Evolutionary conservation across 2,797 vertebrate species (phyloP).

Genomic region (Denticeps clupeoides): DNA sequence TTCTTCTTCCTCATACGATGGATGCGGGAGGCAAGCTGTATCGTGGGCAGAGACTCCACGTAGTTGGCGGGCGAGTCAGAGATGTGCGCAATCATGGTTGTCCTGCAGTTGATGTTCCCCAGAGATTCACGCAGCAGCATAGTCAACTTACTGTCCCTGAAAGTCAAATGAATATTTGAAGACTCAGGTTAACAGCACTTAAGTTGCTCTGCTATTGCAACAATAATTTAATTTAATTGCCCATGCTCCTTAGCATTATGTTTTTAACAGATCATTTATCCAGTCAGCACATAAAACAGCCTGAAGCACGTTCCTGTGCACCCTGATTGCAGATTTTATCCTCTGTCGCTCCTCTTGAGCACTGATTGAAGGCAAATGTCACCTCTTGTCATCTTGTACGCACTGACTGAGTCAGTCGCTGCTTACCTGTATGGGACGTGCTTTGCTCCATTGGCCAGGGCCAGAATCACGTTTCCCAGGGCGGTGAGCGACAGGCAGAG

Average conservation of each 20-base stretch:
- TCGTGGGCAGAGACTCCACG: slow-evolving; percentile 82
- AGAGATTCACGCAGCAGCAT: slow-evolving; percentile 91
- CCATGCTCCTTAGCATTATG: not conserved
- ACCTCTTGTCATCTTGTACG: no score
- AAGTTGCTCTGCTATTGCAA: no score
- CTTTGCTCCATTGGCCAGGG: slow-evolving; percentile 90
- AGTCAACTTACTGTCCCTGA: slow-evolving; percentile 93
- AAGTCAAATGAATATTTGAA: slow-evolving; percentile 33
- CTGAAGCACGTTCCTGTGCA: no score
- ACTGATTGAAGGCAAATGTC: no score
- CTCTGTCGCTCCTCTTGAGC: no score
- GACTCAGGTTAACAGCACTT: slow-evolving; percentile 35
- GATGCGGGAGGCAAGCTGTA: slow-evolving; percentile 93
- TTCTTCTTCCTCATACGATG: slow-evolving; percentile 96
- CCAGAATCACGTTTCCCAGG: slow-evolving; percentile 89
- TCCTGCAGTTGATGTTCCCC: slow-evolving; percentile 86
- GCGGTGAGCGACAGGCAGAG: slow-evolving; percentile 84
- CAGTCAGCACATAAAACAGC: no score
- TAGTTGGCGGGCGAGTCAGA: slow-evolving; percentile 80
- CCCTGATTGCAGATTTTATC: no score
- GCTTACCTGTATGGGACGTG: slow-evolving; percentile 95
- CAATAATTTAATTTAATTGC: not conserved
- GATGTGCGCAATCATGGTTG: slow-evolving; percentile 96
- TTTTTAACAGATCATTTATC: no score
- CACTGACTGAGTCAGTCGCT: not conserved